Evolutionary conservation across 2,888 invertebrate species (phyloP).

Genomic region (Lithophane ornitopus): DNA sequence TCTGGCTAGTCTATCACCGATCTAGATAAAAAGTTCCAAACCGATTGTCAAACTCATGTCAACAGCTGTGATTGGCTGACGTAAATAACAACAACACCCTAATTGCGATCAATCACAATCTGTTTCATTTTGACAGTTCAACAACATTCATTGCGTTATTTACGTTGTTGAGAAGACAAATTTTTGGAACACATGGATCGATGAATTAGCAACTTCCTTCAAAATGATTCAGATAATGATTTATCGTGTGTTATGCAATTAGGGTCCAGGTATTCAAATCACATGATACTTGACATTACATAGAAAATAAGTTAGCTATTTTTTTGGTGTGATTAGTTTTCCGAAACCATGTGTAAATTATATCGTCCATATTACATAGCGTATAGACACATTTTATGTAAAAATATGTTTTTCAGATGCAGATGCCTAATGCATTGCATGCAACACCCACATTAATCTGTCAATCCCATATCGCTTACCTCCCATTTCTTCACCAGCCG

Average conservation of each 20-base stretch:
- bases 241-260: no score
- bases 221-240: no score
- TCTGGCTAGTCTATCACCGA: not conserved
- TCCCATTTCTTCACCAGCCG: conserved; percentile 15
- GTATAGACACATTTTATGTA: no score
- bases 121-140: no score
- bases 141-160: no score
- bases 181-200: no score
- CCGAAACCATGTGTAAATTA: not conserved
- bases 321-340: not conserved
- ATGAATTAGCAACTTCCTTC: no score
- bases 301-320: not conserved
- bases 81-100: no score
- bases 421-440: conserved; percentile 21
- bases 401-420: no score
- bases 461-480: conserved; percentile 20
- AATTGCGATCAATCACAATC: not conserved
- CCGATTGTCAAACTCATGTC: not conserved
- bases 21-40: not conserved
- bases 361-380: no score
- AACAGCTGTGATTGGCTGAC: not conserved
- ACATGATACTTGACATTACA: not conserved
- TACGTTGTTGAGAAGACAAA: no score
- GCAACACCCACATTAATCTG: conserved; percentile 10
- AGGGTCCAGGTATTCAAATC: not conserved